These are phyloP conservation scores for Trachymyrmex septentrionalis DNA, from an alignment of 1,140 invertebrate genomes.

Conservation along the genomic window DNA sequence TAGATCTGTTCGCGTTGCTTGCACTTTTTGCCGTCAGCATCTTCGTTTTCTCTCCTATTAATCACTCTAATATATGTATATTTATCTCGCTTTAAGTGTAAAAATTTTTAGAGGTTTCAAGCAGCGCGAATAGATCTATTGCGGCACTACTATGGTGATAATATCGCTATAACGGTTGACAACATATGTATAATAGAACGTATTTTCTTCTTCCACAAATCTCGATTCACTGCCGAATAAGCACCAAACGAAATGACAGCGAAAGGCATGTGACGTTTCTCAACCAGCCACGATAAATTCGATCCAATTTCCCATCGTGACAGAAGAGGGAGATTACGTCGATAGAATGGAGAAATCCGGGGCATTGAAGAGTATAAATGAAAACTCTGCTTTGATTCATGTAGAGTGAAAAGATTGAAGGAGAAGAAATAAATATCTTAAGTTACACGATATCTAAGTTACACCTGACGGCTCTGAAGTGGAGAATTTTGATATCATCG, in stretches of 20 bases:
- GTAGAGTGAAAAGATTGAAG: neutral
- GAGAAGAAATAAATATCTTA: neutral
- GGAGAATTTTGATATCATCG: slow-evolving; percentile 14
- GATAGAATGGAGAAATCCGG: neutral
- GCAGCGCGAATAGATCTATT: too few species aligned
- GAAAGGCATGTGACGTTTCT: neutral
- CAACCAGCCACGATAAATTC: slow-evolving; percentile 26
- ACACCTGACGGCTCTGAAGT: neutral
- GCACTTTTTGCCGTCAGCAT: too few species aligned
- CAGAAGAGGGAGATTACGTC: slow-evolving; percentile 35
- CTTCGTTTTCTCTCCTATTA: too few species aligned
- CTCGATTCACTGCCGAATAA: neutral
- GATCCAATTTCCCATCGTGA: slow-evolving; percentile 41
- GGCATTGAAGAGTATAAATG: slow-evolving; percentile 19
- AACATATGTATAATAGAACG: neutral
- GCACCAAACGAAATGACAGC: slow-evolving; percentile 5
- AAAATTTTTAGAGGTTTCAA: too few species aligned
- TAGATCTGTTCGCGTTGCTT: neutral
- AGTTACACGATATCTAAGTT: neutral
- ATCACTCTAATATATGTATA: too few species aligned
- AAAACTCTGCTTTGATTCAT: neutral
- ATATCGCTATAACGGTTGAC: neutral
- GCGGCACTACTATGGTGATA: neutral
- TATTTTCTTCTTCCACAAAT: neutral
- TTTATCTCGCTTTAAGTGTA: too few species aligned